phyloP scores from a whole-genome alignment of 23 tunicate species.

The Halocynthia roretzi region DNA sequence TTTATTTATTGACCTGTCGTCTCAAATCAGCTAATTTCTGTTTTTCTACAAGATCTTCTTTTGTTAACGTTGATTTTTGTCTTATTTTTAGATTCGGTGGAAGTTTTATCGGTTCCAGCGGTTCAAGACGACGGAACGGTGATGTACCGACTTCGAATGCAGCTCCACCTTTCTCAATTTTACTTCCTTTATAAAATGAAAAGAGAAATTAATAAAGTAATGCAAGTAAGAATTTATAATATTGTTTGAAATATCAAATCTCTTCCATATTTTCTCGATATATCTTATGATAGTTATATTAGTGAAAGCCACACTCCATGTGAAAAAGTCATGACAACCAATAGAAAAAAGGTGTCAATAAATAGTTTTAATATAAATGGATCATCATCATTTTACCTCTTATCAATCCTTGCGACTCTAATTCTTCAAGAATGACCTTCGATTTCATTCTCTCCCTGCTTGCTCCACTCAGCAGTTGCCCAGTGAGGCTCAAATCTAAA shows the following conservation, averaged over 20 bases:
- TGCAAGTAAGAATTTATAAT: too few species aligned
- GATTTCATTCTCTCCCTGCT: slow-evolving; percentile 62
- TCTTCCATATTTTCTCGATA: too few species aligned
- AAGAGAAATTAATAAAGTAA: neutral
- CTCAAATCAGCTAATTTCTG: slow-evolving; percentile 59
- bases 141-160: slow-evolving; percentile 72
- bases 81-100: slow-evolving; percentile 75
- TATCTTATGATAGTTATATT: too few species aligned
- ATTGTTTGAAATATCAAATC: too few species aligned
- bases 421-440: slow-evolving; percentile 70
- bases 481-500: slow-evolving; percentile 57
- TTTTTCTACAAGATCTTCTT: slow-evolving; percentile 70
- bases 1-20: slow-evolving; percentile 8
- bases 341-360: too few species aligned
- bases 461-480: slow-evolving; percentile 53
- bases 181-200: slow-evolving; percentile 25
- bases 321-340: too few species aligned
- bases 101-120: slow-evolving; percentile 66
- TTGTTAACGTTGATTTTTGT: slow-evolving; percentile 37
- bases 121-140: slow-evolving; percentile 50
- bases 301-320: neutral
- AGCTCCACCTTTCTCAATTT: slow-evolving; percentile 73
- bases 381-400: slow-evolving; percentile 26
- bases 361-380: neutral
- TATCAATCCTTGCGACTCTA: slow-evolving; percentile 88